phyloP scores from a whole-genome alignment of 2,113 vertebrate genomes.

The Strix aluco region DNA sequence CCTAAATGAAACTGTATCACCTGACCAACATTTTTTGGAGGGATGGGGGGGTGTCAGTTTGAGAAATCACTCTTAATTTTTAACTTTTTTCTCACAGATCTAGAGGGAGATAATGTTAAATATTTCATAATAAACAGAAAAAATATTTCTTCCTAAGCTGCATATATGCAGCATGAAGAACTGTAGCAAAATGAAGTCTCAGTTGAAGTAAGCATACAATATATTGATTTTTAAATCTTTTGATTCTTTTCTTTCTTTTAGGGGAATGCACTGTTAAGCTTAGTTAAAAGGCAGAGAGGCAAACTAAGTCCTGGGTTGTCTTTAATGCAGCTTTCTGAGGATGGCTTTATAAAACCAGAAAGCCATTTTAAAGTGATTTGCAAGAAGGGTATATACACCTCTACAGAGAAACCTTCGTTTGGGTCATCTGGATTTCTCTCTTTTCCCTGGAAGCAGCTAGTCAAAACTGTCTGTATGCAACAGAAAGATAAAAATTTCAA shows the following conservation, averaged over 20 bases:
- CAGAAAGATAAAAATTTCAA: conserved; percentile 88
- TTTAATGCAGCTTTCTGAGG: conserved; percentile 45
- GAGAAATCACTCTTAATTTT: background rate
- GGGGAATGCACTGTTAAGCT: conserved; percentile 9
- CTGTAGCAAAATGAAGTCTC: background rate
- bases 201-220: background rate
- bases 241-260: conserved; percentile 11
- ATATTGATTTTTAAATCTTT: conserved; percentile 24
- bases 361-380: conserved; percentile 61
- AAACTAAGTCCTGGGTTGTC: conserved; percentile 20
- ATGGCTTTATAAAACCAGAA: conserved; percentile 31
- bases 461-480: conserved; percentile 82
- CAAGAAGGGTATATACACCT: conserved; percentile 54
- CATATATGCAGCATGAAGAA: background rate
- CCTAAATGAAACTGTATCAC: background rate
- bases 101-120: background rate
- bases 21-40: background rate
- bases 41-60: background rate
- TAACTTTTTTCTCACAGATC: background rate
- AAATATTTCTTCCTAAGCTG: background rate
- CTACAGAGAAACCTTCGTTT: conserved; percentile 66
- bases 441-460: conserved; percentile 73
- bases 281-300: conserved; percentile 18
- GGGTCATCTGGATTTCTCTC: conserved; percentile 67
- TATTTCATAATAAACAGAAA: background rate